Percentiles rank a stretch among this genome's conserved stretches.
Evolutionary conservation across 2,888 invertebrate species (phyloP).

Genomic region (Agrochola lychnidis): DNA sequence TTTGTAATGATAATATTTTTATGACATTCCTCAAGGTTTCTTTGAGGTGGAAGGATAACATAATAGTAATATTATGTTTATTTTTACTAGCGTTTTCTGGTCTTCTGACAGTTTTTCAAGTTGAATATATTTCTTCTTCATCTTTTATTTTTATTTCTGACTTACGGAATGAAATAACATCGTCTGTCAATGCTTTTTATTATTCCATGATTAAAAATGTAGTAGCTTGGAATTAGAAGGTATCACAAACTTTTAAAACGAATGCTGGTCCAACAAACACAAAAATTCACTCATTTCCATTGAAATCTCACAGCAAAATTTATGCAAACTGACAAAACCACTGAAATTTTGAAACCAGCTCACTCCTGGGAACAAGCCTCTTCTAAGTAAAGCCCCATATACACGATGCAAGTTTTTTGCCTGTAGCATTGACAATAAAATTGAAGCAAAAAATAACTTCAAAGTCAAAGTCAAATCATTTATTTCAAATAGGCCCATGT

Average conservation of each 20-base stretch:
- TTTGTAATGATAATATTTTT: constrained; percentile 51
- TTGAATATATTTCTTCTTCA: not conserved
- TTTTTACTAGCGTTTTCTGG: not conserved
- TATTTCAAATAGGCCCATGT: no score
- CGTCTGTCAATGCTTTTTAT: not conserved
- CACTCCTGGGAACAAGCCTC: not conserved
- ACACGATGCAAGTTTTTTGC: not conserved
- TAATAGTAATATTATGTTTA: not conserved
- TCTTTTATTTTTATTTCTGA: not conserved
- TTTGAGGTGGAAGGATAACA: constrained; percentile 13
- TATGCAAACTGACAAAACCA: not conserved
- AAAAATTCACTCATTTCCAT: not conserved
- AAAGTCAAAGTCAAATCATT: no score
- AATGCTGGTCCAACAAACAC: not conserved
- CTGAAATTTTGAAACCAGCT: not conserved
- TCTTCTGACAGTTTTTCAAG: not conserved
- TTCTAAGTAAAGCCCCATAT: not conserved
- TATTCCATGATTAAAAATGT: not conserved
- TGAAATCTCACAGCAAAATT: no score
- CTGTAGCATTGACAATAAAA: no score
- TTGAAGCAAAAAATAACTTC: not conserved
- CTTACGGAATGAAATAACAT: not conserved
- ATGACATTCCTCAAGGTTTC: constrained; percentile 7
- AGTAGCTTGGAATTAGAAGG: not conserved
- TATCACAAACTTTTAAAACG: not conserved